Evolutionary conservation across 2,797 vertebrate species (phyloP).

Genomic region (Phoeniculus purpureus): DNA sequence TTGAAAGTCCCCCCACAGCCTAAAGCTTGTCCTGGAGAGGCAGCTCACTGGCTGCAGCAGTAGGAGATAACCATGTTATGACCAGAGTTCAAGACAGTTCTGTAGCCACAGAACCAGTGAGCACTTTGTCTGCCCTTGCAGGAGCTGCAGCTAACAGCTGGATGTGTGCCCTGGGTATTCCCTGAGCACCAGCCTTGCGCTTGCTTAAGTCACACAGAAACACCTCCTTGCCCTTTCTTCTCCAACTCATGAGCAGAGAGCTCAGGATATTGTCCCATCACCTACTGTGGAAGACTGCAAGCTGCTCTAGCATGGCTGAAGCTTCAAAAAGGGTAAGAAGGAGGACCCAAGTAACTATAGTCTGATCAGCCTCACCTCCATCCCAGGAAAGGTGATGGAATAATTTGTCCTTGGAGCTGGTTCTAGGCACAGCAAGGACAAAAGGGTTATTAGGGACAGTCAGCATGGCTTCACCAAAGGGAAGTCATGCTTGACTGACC

Average conservation of each 20-base stretch:
- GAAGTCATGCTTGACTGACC: no score
- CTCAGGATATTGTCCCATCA: background rate
- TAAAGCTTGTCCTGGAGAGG: background rate
- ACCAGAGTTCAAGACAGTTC: background rate
- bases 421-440: no score
- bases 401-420: no score
- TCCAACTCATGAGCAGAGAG: background rate
- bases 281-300: background rate
- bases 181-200: background rate
- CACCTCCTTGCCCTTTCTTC: background rate
- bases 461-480: no score
- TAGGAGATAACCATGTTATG: background rate
- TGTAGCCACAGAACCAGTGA: background rate
- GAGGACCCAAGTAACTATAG: no score
- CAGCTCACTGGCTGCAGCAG: background rate
- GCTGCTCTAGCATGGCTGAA: background rate
- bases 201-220: background rate
- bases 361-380: no score
- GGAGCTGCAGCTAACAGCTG: background rate
- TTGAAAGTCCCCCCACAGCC: background rate
- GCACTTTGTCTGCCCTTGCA: background rate
- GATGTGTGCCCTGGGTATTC: background rate
- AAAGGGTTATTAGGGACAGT: no score
- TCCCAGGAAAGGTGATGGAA: no score
- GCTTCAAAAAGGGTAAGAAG: no score